Evolutionary conservation across 2,797 vertebrate genomes (phyloP), one percentile per base, ranked within the genome.

Genomic region (Otus scops): DNA sequence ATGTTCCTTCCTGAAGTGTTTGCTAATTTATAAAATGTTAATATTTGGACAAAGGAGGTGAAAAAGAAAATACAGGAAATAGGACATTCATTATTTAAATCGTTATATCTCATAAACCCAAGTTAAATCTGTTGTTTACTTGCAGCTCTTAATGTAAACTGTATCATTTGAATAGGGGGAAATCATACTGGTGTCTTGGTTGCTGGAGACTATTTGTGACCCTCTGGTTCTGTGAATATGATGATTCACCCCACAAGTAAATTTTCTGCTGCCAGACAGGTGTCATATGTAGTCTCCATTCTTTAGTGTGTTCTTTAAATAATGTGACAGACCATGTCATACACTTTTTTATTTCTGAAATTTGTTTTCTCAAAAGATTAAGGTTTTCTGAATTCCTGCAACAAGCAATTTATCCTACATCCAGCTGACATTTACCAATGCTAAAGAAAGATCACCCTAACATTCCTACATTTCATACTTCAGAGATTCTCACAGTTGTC

Each of bases 371-470:
- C 61, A 75, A 53, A 77, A 91, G 53, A 63, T 73, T 68, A 27
- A 47, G 24, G 13, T 89, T 76, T 94, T 93, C 69, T 94, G 41
- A 93, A 76, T 94, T 93, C 81, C 91, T 91, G 91, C 65, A 90
- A 71, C 91, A 70, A 93, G 22, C 47, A 61, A 91, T 97, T 97
- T 96, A 85, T 76, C 36, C 88, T 93, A 80, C 57, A 92, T 85
- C 43, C 84, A 91, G 38, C 39, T 84, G 65, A 41, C 5, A 27
- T 85, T 91, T 81, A 41, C n/a, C 11, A 43, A 21, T 3, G 3
- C 10, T 47, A 8, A 48, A 27, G 36, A 38, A 74, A 61, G 38
- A 50, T 67, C 28, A 22, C 11, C 16, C 4, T 41, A 36, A 10
- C 10, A 38, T 85, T 41, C 30, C 30, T 41, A 2, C 6, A 9